Evolutionary conservation across 2,113 vertebrate genomes (phyloP), one percentile per base, ranked within the genome.

Genomic region (Rhinoptilus africanus): DNA sequence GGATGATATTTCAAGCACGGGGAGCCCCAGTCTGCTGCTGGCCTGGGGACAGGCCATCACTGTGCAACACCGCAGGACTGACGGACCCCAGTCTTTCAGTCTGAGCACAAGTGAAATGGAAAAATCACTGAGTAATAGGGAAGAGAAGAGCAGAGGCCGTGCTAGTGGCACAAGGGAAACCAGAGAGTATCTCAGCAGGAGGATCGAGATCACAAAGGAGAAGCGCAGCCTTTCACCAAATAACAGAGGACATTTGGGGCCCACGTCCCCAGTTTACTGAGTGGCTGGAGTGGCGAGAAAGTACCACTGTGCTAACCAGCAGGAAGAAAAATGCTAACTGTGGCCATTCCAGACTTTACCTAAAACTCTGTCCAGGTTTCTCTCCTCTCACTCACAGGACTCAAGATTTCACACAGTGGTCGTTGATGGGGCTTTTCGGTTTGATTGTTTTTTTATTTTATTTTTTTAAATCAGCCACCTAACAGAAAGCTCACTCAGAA

Each of bases 191-290:
- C 37, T 50, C 62, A 77, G 48, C 2, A 45, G 47, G 50, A 50
- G 37, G 30, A 30, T 32, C 24, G 32, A 21, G 21, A 35, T n/a
- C 28, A 12, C 18, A 2, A 1, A 13, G 1, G 0, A 73, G 47
- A 22, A 80, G 50, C 1, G 2, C 13, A 28, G 26, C 3, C 24
- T 54, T 69, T 3, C 76, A 54, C 22, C 39, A 30, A 37, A 12
- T 0, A 50, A 24, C 1, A 6, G 66, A 43, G 27, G 51, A 64
- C n/a, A n/a, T n/a, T n/a, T n/a, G n/a, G n/a, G n/a, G 59, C 8
- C 43, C 75, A 92, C 64, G 28, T 14, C 17, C 22, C 45, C 0
- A 2, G 48, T 47, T 47, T 57, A 34, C 23, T 0, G 3, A 47
- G 45, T 8, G 17, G 32, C 47, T 62, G 76, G 14, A 48, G 24